Base-by-base conservation (phyloP, 2,888 invertebrate genomes). In the Oligia latruncula region DNA sequence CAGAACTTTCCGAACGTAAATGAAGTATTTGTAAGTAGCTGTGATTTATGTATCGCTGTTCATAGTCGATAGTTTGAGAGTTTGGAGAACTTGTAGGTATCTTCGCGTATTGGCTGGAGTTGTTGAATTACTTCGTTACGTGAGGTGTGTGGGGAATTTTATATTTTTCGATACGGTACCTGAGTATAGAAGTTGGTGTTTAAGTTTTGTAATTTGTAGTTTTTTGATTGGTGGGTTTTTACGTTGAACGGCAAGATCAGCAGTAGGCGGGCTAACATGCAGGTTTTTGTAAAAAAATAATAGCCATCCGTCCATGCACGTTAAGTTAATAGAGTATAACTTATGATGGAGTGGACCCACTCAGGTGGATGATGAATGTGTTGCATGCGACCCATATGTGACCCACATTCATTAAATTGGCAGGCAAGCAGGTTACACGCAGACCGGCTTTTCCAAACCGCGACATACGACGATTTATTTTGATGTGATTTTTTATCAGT, bases 361-460 rank as follows among this genome's bases (percentile, higher is more conserved):
- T 73, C 35, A 67, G 62, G 76, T 74, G 62, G 20, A 55, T 81
- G 85, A 85, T 81, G 82, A 60, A 84, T 76, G 67, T 70, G 68
- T 74, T 78, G 83, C 80, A 68, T 72, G 84, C 15, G 49, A 60
- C 60, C 67, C 73, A 49, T 35, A 70, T 66, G 72, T 85, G 84
- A 85, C 85, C 81, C 46, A 84, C 64, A 77, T 85, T 64, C 23
- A 40, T 55, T 58, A 64, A 60, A 65, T 72, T 65, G 62, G 71
- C 40, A 20, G 55, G 60, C 62, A 40, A 29, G 35, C 40, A 1
- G 13, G 49, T 5, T 52, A 49, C 60, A 67, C 78, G 78, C 46
- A 77, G 46, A 5, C 4, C 2, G 6, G 20, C 0, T 23, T 23
- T 64, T 58, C 20, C 13, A 64, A 49, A 71, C 5, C 6, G 13